Evolutionary conservation across 37 sponge, comb jelly and placozoan genomes (phyloP).

Genomic region (Geodia barretti): DNA sequence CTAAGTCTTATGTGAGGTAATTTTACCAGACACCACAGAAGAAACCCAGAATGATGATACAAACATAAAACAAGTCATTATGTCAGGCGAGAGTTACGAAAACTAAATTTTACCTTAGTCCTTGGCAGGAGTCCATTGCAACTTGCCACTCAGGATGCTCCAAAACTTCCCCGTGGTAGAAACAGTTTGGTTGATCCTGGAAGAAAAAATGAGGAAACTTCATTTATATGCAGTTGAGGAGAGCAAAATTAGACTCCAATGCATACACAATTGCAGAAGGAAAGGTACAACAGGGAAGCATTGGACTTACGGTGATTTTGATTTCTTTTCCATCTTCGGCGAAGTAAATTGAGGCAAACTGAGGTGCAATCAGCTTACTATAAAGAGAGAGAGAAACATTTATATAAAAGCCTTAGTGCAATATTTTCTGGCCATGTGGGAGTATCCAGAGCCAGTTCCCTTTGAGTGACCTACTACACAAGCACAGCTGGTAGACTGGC

Average conservation of each 20-base stretch:
- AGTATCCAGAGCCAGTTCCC: no score
- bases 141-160: conserved; percentile 70
- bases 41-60: no score
- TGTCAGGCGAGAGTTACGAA: no score
- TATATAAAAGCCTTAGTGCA: not conserved
- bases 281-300: no score
- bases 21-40: no score
- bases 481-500: no score
- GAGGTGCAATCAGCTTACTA: not conserved
- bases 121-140: conserved; percentile 65
- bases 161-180: conserved; percentile 73
- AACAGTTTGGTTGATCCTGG: conserved; percentile 75
- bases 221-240: not conserved
- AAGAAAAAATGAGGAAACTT: not conserved
- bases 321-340: conserved; percentile 16
- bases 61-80: no score
- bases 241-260: not conserved
- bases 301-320: conserved; percentile 5
- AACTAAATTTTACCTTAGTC: conserved; percentile 41
- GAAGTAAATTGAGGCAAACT: conserved; percentile 21
- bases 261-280: not conserved
- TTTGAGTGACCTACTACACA: no score
- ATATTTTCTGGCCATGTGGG: not conserved
- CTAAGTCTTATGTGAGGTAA: no score
- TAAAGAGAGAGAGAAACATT: not conserved